Evolutionary conservation across 2,113 vertebrate genomes (phyloP).

Genomic region (Nannobrachium achirus): DNA sequence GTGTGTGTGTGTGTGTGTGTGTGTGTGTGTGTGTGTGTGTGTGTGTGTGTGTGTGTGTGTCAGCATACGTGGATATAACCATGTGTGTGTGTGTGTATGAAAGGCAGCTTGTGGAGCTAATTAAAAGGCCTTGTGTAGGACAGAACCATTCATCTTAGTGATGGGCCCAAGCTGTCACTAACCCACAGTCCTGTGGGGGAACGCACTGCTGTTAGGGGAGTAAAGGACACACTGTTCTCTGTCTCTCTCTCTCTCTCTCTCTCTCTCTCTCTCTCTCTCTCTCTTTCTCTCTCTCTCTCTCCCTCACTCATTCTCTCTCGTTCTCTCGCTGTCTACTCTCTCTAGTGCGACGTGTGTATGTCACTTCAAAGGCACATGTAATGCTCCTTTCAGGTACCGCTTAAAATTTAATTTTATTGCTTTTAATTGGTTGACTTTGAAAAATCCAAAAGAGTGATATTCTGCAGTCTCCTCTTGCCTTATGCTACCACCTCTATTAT

Average conservation of each 20-base stretch:
- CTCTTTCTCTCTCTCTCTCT: background rate
- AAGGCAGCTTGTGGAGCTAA: slow-evolving; percentile 73
- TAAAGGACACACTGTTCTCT: slow-evolving; percentile 35
- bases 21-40: slow-evolving; percentile 12
- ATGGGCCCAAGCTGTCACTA: slow-evolving; percentile 72
- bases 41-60: background rate
- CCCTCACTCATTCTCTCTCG: background rate
- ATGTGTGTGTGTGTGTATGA: slow-evolving; percentile 54
- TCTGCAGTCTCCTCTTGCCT: background rate
- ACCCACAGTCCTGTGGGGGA: slow-evolving; percentile 66
- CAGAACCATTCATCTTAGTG: slow-evolving; percentile 76
- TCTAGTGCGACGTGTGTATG: no score
- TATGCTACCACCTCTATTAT: background rate
- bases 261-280: slow-evolving; percentile 24
- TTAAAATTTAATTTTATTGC: slow-evolving; percentile 22
- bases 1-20: slow-evolving; percentile 19
- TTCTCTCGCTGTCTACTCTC: no score
- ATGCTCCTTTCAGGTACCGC: slow-evolving; percentile 18
- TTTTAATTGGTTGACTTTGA: slow-evolving; percentile 24
- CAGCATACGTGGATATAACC: background rate
- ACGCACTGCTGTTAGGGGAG: slow-evolving; percentile 41
- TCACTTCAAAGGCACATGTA: no score
- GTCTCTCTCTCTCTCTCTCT: slow-evolving; percentile 14
- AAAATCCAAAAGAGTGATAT: slow-evolving; percentile 30
- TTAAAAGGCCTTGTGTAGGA: slow-evolving; percentile 78